These are phyloP conservation scores for Tenrec ecaudatus DNA, from an alignment of 2,113 vertebrate genomes.

Conservation along the genomic window DNA sequence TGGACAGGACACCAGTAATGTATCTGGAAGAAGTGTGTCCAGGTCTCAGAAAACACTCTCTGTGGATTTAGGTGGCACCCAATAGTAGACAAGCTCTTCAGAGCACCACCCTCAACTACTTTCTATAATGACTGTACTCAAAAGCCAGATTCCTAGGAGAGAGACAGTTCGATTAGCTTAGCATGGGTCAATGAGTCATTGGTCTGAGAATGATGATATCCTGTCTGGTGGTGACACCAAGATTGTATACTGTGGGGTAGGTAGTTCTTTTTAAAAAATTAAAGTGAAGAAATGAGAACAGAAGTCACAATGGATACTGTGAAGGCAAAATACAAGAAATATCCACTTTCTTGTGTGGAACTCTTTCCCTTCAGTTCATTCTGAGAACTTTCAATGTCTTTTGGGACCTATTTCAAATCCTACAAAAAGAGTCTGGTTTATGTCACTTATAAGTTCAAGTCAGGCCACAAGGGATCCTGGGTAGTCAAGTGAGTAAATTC, in stretches of 20 bases:
- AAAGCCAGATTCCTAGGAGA: neutral
- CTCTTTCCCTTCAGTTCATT: neutral
- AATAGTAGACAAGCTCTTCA: neutral
- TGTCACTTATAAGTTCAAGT: neutral
- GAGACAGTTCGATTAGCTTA: neutral
- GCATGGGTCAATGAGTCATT: neutral
- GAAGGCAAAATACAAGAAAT: neutral
- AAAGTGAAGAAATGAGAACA: neutral
- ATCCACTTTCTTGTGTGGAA: neutral
- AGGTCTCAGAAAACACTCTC: neutral
- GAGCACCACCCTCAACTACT: neutral
- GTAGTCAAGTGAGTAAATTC: neutral
- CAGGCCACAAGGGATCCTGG: no score
- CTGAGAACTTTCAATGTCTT: neutral
- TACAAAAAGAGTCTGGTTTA: neutral
- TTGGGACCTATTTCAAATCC: neutral
- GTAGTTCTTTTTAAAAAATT: neutral
- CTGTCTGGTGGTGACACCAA: neutral
- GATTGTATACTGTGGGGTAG: neutral
- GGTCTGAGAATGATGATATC: neutral
- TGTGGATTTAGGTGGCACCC: neutral
- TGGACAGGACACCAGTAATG: neutral
- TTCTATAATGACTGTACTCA: neutral
- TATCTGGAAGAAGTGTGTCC: neutral
- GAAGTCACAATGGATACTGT: neutral